Evolutionary conservation across 2,113 vertebrate species (phyloP), one percentile per base, ranked within the genome.

Genomic region (Gavia stellata): DNA sequence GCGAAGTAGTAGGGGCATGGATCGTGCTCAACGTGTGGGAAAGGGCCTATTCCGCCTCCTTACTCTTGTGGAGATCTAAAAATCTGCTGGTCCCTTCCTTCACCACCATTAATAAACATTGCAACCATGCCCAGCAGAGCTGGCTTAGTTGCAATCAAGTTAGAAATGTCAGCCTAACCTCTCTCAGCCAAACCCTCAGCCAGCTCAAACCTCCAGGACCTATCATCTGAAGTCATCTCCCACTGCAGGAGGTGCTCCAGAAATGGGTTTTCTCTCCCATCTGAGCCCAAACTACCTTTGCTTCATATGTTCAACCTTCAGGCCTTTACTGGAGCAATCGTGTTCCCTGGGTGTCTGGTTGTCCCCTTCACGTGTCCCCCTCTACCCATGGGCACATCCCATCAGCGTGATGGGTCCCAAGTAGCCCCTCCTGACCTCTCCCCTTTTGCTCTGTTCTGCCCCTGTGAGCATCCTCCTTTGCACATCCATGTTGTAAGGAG

Each of bases 1-100:
- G 20, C 7, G 4, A 81, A 66, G 53, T 10, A 34, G 7, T 18
- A 47, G 0, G 0, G 42, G 70, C 63, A 47, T 12, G 42, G 42
- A 31, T 40, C 7, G 3, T 12, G 21, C 25, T 49, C 58, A 73
- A 6, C 2, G 10, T 29, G 36, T 10, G 5, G 29, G 7, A 44
- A 91, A 84, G 31, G 33, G 8, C 38, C 23, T 1, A 0, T 70
- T 73, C 40, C 4, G 3, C 4, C 5, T 80, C 34, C 25, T 66
- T 10, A 23, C 0, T 0, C 19, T 66, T 44, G 50, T 2, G 1
- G 34, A 2, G 12, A 23, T 49, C 52, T 79, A n/a, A 52, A 81
- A 86, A 59, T 80, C 56, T 71, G 12, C 68, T 47, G 34, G 18
- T 72, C 12, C 23, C 16, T 91, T 88, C 53, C 38, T 90, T 80